A percentile compares a stretch with the other conserved stretches of the same genome.
phyloP scores from a whole-genome alignment of 2,797 vertebrate species.

The Cichlasoma orientale region DNA sequence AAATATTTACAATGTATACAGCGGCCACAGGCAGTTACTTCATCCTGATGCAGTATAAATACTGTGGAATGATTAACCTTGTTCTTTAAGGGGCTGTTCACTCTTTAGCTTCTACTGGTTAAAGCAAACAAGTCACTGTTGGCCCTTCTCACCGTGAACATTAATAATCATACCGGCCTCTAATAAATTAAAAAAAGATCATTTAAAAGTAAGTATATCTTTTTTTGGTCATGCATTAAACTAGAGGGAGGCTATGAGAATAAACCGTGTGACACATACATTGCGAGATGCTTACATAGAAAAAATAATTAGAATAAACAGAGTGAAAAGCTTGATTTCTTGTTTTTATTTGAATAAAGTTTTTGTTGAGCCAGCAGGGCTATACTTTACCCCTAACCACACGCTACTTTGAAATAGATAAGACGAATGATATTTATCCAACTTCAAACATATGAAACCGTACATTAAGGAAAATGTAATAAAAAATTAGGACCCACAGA shows the following conservation, averaged over 20 bases:
- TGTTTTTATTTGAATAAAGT: slow-evolving; percentile 6
- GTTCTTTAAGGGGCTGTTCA: slow-evolving; percentile 37
- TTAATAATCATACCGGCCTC: background rate
- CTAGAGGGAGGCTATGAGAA: background rate
- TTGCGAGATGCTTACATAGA: background rate
- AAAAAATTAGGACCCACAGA: slow-evolving; percentile 23
- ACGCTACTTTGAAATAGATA: background rate
- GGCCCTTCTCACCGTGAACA: background rate
- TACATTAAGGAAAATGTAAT: slow-evolving; percentile 22
- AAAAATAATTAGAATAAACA: background rate
- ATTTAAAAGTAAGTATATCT: background rate
- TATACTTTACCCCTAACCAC: background rate
- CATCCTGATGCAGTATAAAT: slow-evolving; percentile 67
- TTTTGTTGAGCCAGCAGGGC: slow-evolving; percentile 9
- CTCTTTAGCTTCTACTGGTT: background rate
- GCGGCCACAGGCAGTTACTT: slow-evolving; percentile 57
- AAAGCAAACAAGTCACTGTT: background rate
- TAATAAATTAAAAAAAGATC: background rate
- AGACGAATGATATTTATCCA: slow-evolving; percentile 39
- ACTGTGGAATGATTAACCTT: slow-evolving; percentile 64
- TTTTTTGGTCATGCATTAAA: background rate
- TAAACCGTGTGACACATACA: background rate
- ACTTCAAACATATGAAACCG: slow-evolving; percentile 29
- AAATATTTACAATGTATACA: slow-evolving; percentile 78
- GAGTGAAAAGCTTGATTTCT: background rate